Evolutionary conservation across 1,140 invertebrate genomes (phyloP).

Genomic region (Scaptomyza montana): DNA sequence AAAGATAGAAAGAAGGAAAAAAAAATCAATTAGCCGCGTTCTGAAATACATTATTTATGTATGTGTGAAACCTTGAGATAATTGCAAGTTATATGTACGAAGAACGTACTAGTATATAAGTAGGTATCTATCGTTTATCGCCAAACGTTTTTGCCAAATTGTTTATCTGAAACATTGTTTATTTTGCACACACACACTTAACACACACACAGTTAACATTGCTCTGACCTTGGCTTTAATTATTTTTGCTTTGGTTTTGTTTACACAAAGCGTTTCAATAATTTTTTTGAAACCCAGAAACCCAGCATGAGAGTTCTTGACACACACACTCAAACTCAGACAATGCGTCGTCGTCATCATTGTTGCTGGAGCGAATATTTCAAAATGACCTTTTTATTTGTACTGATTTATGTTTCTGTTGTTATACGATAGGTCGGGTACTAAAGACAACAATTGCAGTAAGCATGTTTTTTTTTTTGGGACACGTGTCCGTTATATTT

Average conservation of each 20-base stretch:
- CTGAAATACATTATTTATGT: conserved; percentile 26
- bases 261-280: conserved; percentile 34
- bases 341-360: conserved; percentile 33
- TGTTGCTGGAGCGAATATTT: no score
- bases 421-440: conserved; percentile 34
- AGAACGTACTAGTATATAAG: no score
- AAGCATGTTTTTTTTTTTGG: background rate
- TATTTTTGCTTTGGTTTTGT: conserved; percentile 47
- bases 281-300: conserved; percentile 36
- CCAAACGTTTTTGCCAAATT: conserved; percentile 24
- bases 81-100: conserved; percentile 9
- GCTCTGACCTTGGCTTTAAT: conserved; percentile 60
- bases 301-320: conserved; percentile 59
- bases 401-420: conserved; percentile 28
- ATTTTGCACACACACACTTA: conserved; percentile 15
- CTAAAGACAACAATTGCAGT: conserved; percentile 19
- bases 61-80: conserved; percentile 11
- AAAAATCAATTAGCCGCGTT: conserved; percentile 38
- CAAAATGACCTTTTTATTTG: conserved; percentile 18
- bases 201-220: conserved; percentile 11
- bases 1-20: background rate
- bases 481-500: conserved; percentile 37
- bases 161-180: conserved; percentile 45
- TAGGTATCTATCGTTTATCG: conserved; percentile 19
- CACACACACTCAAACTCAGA: conserved; percentile 45